Evolutionary conservation across 92 coral and sea anemone species (phyloP).

Genomic region (Zoanthus solanderi): DNA sequence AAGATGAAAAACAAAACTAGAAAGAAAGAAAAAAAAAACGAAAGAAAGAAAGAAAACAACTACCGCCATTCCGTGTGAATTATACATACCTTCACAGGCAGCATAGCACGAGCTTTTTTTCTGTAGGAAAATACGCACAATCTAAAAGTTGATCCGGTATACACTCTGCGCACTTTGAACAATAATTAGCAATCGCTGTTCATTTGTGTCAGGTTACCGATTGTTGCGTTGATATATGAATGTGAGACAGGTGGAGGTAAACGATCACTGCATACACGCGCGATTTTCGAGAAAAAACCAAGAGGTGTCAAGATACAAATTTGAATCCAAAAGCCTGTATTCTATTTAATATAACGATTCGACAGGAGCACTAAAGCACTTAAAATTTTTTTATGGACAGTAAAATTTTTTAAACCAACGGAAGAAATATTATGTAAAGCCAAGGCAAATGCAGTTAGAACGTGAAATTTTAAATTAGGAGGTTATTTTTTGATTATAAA

Average conservation of each 20-base stretch:
- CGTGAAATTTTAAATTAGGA: not conserved
- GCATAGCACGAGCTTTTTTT: not conserved
- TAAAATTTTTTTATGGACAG: not conserved
- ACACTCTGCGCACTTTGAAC: not conserved
- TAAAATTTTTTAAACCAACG: conserved; percentile 10
- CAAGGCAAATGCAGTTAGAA: not conserved
- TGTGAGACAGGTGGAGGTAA: not conserved
- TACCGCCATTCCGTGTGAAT: not conserved
- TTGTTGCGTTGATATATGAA: not conserved
- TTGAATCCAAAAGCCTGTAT: not conserved
- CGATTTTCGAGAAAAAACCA: not conserved
- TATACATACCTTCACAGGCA: not conserved
- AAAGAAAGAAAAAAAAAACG: too few relatives aligned
- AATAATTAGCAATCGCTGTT: not conserved
- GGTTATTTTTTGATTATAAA: not conserved
- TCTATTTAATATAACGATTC: not conserved
- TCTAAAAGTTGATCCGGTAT: not conserved
- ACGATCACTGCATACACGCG: not conserved
- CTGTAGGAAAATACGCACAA: not conserved
- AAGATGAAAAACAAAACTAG: too few relatives aligned
- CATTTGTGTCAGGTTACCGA: conserved; percentile 10
- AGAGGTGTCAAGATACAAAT: not conserved
- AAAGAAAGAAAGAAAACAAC: too few relatives aligned
- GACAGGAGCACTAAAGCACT: conserved; percentile 11
- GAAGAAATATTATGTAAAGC: not conserved